These are phyloP conservation scores for Meganola albula DNA, from an alignment of 2,888 invertebrate genomes.

Conservation along the genomic window DNA sequence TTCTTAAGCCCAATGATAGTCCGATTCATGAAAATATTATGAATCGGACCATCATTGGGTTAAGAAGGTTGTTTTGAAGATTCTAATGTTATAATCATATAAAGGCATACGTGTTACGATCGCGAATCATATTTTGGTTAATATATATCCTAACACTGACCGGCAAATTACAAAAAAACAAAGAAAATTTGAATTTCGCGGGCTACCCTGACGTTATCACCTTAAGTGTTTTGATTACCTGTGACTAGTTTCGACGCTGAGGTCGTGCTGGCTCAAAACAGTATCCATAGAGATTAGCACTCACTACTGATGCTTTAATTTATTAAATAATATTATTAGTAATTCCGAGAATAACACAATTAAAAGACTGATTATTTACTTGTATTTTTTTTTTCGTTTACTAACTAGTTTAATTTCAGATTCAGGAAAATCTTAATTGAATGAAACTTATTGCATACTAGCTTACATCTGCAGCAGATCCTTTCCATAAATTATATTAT, in stretches of 20 bases:
- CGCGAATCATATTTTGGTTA: constrained; percentile 9
- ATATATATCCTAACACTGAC: constrained; percentile 7
- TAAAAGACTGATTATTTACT: constrained; percentile 11
- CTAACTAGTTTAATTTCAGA: constrained; percentile 6
- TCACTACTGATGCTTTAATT: constrained; percentile 6
- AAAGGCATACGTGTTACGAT: constrained; percentile 9
- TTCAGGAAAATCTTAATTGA: too few relatives aligned
- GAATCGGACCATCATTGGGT: constrained; percentile 9
- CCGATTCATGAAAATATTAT: constrained; percentile 6
- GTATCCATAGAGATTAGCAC: constrained; percentile 7
- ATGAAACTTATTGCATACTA: constrained; percentile 1
- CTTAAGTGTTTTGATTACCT: constrained; percentile 9
- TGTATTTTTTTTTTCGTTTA: constrained; percentile 11
- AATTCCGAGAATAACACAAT: constrained; percentile 8
- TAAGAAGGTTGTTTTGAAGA: constrained; percentile 9
- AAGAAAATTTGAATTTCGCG: constrained; percentile 5
- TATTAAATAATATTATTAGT: constrained; percentile 6
- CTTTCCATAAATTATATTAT: too few relatives aligned
- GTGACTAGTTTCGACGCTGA: constrained; percentile 10
- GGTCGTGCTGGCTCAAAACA: constrained; percentile 7
- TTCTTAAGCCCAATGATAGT: constrained; percentile 7
- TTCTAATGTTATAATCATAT: constrained; percentile 10
- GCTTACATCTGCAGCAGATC: too few relatives aligned
- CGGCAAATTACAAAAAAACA: constrained; percentile 7
- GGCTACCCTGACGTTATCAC: constrained; percentile 5